These are phyloP conservation scores for Rhabdomys dilectus DNA, from an alignment of 2,113 vertebrate species.

Conservation along the genomic window DNA sequence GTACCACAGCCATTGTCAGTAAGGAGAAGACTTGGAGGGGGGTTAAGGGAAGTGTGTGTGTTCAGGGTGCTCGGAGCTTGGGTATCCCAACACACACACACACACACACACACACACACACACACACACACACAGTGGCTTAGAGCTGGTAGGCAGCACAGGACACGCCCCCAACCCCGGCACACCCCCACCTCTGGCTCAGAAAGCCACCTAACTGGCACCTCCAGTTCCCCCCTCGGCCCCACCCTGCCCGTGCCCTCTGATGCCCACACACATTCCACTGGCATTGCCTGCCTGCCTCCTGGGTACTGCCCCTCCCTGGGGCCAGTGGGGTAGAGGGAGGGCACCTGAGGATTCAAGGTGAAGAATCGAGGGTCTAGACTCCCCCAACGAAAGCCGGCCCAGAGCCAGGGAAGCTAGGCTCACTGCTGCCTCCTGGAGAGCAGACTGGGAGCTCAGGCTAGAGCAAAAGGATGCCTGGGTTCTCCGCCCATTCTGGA, in stretches of 20 bases:
- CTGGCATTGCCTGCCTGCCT: constrained; percentile 82
- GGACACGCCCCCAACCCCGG: constrained; percentile 71
- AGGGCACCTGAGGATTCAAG: constrained; percentile 80
- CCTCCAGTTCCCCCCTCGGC: constrained; percentile 83
- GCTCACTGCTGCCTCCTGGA: constrained; percentile 62
- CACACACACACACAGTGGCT: constrained; percentile 23
- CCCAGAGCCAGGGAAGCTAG: constrained; percentile 62
- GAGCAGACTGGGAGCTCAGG: constrained; percentile 66
- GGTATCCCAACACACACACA: constrained; percentile 47
- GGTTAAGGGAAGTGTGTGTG: not conserved
- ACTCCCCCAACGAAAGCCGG: constrained; percentile 65
- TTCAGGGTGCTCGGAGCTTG: constrained; percentile 16
- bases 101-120: constrained; percentile 32
- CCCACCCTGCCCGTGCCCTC: constrained; percentile 82
- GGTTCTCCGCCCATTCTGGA: constrained; percentile 76
- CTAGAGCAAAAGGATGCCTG: constrained; percentile 74
- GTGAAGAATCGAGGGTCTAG: constrained; percentile 75
- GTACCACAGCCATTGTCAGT: constrained; percentile 46
- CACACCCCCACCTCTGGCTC: constrained; percentile 82
- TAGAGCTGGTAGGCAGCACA: constrained; percentile 56
- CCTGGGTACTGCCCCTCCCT: constrained; percentile 82
- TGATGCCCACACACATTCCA: constrained; percentile 85
- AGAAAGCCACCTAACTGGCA: constrained; percentile 84
- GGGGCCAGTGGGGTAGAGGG: constrained; percentile 77
- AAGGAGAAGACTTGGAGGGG: not conserved